Percentiles rank a stretch among this genome's conserved stretches.
These are phyloP conservation scores for Junonia oenone DNA, from an alignment of 2,888 invertebrate genomes.

Conservation along the genomic window DNA sequence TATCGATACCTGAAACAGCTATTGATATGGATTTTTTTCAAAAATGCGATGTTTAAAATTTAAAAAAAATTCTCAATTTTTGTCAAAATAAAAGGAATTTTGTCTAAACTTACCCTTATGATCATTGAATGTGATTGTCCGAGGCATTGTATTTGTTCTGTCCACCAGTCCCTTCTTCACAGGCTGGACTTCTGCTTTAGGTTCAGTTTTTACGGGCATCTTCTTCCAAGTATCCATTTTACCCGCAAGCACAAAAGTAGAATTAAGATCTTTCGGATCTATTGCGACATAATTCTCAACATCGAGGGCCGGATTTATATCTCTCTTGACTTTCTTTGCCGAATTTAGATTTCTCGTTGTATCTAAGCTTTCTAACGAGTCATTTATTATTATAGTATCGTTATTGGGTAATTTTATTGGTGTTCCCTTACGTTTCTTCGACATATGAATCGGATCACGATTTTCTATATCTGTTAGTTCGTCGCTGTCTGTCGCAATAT, in stretches of 20 bases:
- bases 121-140: slow-evolving; percentile 50
- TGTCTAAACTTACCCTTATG: too few relatives aligned
- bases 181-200: slow-evolving; percentile 33
- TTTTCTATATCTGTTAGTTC: slow-evolving; percentile 58
- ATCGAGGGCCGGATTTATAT: slow-evolving; percentile 37
- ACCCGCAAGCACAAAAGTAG: slow-evolving; percentile 64
- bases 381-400: slow-evolving; percentile 66
- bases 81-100: too few relatives aligned
- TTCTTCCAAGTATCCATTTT: slow-evolving; percentile 50
- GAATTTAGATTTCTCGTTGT: slow-evolving; percentile 50
- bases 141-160: slow-evolving; percentile 55
- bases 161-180: slow-evolving; percentile 54
- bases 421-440: slow-evolving; percentile 62
- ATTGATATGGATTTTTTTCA: too few relatives aligned
- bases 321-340: slow-evolving; percentile 58
- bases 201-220: slow-evolving; percentile 38
- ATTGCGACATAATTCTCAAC: slow-evolving; percentile 50
- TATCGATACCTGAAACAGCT: too few relatives aligned
- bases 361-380: slow-evolving; percentile 61
- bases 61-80: too few relatives aligned
- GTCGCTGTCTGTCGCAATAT: slow-evolving; percentile 58
- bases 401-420: slow-evolving; percentile 60
- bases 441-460: slow-evolving; percentile 39
- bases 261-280: slow-evolving; percentile 62
- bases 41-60: too few relatives aligned